phyloP scores from a whole-genome alignment of 1,140 invertebrate genomes.

The Oscheius sp. region DNA sequence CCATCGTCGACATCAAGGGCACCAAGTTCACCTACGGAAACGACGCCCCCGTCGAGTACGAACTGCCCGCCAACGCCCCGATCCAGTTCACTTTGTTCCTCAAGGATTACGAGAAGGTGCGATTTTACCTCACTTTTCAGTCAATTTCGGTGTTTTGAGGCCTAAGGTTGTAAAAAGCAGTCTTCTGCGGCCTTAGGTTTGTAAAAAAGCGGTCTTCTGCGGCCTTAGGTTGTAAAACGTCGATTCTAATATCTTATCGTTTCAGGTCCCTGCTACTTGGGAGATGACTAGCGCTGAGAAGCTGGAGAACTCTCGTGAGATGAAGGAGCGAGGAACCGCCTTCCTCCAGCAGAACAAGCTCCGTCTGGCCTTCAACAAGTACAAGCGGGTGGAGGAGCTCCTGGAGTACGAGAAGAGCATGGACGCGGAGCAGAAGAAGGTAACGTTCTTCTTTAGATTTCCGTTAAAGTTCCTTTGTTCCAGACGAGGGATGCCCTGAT shows the following conservation, averaged over 20 bases:
- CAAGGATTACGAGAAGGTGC: conserved; percentile 78
- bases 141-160: conserved; percentile 2
- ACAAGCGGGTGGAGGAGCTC: conserved; percentile 72
- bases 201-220: background rate
- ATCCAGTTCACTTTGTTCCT: conserved; percentile 35
- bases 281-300: conserved; percentile 75
- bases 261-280: conserved; percentile 74
- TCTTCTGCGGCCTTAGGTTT: no score
- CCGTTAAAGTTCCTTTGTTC: conserved; percentile 5
- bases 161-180: background rate
- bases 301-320: conserved; percentile 75
- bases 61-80: conserved; percentile 20
- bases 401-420: conserved; percentile 65
- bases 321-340: conserved; percentile 84
- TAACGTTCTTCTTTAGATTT: conserved; percentile 1
- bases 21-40: conserved; percentile 33
- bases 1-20: conserved; percentile 25
- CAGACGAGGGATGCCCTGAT: conserved; percentile 67
- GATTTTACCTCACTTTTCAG: conserved; percentile 11
- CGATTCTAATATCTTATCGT: conserved; percentile 4
- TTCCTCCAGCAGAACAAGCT: conserved; percentile 82
- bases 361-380: conserved; percentile 80
- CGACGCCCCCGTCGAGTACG: conserved; percentile 20
- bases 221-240: background rate
- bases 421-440: conserved; percentile 38